Base-by-base conservation (phyloP, 2,113 vertebrate species). In the Proteles cristata region DNA sequence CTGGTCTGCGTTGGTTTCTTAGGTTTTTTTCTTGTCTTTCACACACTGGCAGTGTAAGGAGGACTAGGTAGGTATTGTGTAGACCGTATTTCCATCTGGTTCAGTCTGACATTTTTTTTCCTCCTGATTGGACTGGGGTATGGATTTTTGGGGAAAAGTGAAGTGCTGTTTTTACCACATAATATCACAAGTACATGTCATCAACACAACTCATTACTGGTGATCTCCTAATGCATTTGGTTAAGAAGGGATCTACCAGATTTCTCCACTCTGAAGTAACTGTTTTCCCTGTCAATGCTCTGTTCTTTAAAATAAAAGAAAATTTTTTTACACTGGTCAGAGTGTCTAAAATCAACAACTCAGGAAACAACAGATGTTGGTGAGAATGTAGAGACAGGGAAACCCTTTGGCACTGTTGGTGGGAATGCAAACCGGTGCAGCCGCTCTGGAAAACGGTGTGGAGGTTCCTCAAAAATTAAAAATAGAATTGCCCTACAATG, bases 221-320 rank as follows among this genome's bases (percentile, higher is more conserved):
- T 39, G n/a, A 53, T 17, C 80, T 90, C 43, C 15, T 69, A 73
- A 14, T 21, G 50, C 28, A 21, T 7, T 39, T 79, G 25, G 25
- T 71, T 84, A 39, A n/a, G 14, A 7, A 35, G 21, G 26, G 15
- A 25, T 28, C 58, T 55, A 5, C 15, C 31, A 39, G 68, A 31
- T 48, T 73, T 89, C 68, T 73, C 73, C 23, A 61, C n/a, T 31
- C 5, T 55, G 79, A 61, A 35, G 15, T 39, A 83, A 74, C 39
- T 2, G 11, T 85, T 73, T 77, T 77, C 33, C 7, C 23, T 87
- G 35, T 79, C 55, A 45, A 68, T 28, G 4, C 21, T 61, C 39
- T 43, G 26, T 11, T 91, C 17, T 92, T 92, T 68, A 88, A 87
- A 90, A 88, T 65, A 71, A 76, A 82, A 94, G 48, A 16, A 80